Percentiles rank a stretch among this genome's conserved stretches.
Conservation (phyloP, 2,113 vertebrate species). For the Pangasianodon hypophthalmus region DNA sequence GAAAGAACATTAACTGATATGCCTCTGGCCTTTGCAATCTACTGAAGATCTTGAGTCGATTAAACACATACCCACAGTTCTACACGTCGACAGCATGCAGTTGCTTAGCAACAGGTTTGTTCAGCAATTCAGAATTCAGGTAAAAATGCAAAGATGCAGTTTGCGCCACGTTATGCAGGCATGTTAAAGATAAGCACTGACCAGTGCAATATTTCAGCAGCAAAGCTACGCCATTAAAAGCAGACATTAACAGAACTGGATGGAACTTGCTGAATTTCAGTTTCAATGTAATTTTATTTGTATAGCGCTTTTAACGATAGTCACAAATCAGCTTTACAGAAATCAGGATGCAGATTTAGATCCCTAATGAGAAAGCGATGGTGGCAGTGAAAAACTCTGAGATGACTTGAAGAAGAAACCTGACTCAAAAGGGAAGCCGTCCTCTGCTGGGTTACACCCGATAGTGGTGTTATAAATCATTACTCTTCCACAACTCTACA, state of each 20-base stretch:
- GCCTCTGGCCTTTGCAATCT: not conserved
- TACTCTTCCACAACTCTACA: not conserved
- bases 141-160: constrained; percentile 18
- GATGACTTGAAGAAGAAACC: not conserved
- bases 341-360: not conserved
- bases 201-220: not conserved
- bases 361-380: not conserved
- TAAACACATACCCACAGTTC: constrained; percentile 10
- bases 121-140: constrained; percentile 14
- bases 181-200: not conserved
- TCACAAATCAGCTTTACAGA: no score
- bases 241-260: not conserved
- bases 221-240: not conserved
- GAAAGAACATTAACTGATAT: constrained; percentile 13
- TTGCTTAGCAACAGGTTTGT: constrained; percentile 53
- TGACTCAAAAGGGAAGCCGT: not conserved
- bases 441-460: not conserved
- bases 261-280: not conserved
- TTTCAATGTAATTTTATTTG: not conserved
- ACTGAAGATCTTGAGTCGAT: constrained; percentile 18
- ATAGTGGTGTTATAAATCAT: not conserved
- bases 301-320: not conserved
- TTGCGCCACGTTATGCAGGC: not conserved
- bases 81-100: constrained; percentile 18
- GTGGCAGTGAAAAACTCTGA: not conserved